Evolutionary conservation across 2,113 vertebrate species (phyloP).

Genomic region (Hyperoodon ampullatus): DNA sequence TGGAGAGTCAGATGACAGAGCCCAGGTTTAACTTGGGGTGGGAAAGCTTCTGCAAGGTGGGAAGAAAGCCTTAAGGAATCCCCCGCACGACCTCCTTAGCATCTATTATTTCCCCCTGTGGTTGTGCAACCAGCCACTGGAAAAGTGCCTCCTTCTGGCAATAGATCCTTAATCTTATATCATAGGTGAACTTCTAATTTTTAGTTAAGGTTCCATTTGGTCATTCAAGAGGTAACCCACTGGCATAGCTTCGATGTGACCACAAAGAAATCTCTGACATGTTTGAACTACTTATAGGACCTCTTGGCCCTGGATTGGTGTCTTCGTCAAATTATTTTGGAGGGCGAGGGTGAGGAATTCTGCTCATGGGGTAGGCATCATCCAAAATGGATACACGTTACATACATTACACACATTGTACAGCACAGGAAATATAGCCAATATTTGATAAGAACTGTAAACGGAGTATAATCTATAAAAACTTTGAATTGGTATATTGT

Average conservation of each 20-base stretch:
- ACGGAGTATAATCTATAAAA: not conserved
- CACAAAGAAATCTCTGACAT: not conserved
- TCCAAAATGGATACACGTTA: not conserved
- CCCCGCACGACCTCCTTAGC: rapidly evolving
- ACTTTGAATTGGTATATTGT: not conserved
- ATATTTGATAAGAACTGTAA: not conserved
- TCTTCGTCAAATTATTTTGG: not conserved
- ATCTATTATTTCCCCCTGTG: not conserved
- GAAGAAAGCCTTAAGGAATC: not conserved
- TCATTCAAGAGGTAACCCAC: not conserved
- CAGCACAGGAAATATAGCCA: not conserved
- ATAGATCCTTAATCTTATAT: not conserved
- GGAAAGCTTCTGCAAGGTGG: not conserved
- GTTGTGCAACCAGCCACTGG: not conserved
- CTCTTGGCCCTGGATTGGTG: not conserved
- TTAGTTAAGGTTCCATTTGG: not conserved
- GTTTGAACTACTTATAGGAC: not conserved
- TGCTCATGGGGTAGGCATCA: not conserved
- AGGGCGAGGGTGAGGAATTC: not conserved
- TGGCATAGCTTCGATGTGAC: not conserved
- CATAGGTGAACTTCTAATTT: not conserved
- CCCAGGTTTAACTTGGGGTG: not conserved
- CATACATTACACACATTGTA: not conserved
- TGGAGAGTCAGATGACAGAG: not conserved
- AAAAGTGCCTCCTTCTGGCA: not conserved